These are phyloP conservation scores for Daubentonia madagascariensis DNA, from an alignment of 2,113 vertebrate genomes.

Conservation along the genomic window DNA sequence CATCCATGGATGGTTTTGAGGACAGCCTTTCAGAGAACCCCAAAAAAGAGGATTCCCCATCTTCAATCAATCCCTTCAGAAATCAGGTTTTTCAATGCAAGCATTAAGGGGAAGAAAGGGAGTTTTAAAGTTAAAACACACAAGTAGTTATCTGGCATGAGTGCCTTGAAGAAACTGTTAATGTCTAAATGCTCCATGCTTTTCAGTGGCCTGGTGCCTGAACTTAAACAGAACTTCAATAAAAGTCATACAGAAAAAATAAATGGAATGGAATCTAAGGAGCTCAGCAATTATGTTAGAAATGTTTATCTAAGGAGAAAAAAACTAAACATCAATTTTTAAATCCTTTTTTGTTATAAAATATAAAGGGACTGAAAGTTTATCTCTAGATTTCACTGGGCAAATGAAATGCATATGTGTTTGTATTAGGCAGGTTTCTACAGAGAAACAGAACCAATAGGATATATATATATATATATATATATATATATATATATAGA, in stretches of 20 bases:
- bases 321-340: conserved; percentile 39
- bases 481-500: too few relatives aligned
- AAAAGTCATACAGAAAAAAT: conserved; percentile 73
- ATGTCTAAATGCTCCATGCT: not conserved
- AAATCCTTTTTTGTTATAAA: conserved; percentile 64
- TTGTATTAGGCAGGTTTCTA: not conserved
- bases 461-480: not conserved
- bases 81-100: conserved; percentile 28
- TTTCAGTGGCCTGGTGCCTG: conserved; percentile 51
- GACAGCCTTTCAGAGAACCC: not conserved
- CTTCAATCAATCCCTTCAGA: not conserved
- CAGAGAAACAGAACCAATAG: not conserved
- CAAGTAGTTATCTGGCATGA: not conserved
- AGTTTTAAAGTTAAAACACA: conserved; percentile 52
- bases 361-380: conserved; percentile 68
- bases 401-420: conserved; percentile 76
- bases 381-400: conserved; percentile 65
- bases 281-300: conserved; percentile 56
- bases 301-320: conserved; percentile 57
- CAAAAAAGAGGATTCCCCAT: not conserved
- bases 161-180: conserved; percentile 38
- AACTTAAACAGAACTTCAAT: conserved; percentile 70
- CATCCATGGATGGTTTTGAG: not conserved
- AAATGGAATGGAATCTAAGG: conserved; percentile 70
- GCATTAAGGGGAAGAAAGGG: not conserved